Percentiles rank a stretch among this genome's conserved stretches.
Evolutionary conservation across 2,888 invertebrate genomes (phyloP).

Genomic region (Drosophila trichaetosa): DNA sequence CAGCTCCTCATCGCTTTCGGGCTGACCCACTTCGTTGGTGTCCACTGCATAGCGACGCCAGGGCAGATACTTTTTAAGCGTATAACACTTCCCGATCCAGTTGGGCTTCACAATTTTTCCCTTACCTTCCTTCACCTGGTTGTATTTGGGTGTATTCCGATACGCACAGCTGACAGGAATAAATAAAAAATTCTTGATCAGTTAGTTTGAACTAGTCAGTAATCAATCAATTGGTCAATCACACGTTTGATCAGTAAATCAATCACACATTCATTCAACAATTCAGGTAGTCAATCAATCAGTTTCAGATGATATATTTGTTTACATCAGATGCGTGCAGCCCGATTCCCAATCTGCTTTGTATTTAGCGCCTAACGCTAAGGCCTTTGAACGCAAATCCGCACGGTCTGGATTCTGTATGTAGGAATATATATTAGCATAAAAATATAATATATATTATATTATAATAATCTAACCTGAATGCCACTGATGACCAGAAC

Average conservation of each 20-base stretch:
- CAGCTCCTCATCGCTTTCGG: constrained; percentile 84
- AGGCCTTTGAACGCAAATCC: constrained; percentile 88
- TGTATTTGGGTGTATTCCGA: constrained; percentile 94
- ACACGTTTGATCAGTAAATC: background rate
- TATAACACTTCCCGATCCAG: constrained; percentile 91
- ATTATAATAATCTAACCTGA: constrained; percentile 63
- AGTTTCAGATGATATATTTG: constrained; percentile 35
- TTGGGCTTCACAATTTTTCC: constrained; percentile 88
- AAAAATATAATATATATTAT: background rate
- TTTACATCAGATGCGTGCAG: constrained; percentile 95
- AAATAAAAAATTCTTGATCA: background rate
- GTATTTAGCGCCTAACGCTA: constrained; percentile 92
- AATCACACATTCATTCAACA: background rate
- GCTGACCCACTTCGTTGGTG: constrained; percentile 59
- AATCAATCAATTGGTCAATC: background rate
- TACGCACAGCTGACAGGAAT: constrained; percentile 91
- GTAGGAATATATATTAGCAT: background rate
- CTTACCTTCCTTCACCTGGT: constrained; percentile 87
- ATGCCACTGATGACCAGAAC: constrained; percentile 94
- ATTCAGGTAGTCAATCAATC: background rate
- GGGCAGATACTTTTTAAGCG: constrained; percentile 86
- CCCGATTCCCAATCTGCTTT: constrained; percentile 90
- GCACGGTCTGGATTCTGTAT: constrained; percentile 91
- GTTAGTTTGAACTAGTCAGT: background rate
- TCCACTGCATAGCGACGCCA: constrained; percentile 84